Evolutionary conservation across 2,797 vertebrate genomes (phyloP).

Genomic region (Bradypodion ventrale): DNA sequence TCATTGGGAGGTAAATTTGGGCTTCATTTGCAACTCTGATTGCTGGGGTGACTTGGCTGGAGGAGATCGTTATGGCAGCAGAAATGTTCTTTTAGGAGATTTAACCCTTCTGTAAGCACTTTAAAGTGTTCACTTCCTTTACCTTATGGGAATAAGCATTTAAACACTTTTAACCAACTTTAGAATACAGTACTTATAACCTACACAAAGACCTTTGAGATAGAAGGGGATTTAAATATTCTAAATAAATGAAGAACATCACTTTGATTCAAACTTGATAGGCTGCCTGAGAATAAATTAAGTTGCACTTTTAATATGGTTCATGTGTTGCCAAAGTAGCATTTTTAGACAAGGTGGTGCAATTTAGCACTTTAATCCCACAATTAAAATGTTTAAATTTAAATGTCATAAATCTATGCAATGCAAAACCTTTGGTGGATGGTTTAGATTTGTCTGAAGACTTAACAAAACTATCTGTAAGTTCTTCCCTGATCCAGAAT

Average conservation of each 20-base stretch:
- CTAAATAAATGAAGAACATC: too few species aligned
- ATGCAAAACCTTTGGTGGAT: slow-evolving; percentile 21
- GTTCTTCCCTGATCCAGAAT: background rate
- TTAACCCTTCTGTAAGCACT: too few species aligned
- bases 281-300: background rate
- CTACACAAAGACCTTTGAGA: too few species aligned
- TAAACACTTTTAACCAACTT: background rate
- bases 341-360: background rate
- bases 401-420: background rate
- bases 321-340: background rate
- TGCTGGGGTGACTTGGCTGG: too few species aligned
- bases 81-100: too few species aligned
- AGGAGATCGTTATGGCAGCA: too few species aligned
- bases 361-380: background rate
- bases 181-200: too few species aligned
- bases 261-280: background rate
- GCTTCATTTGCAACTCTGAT: too few species aligned
- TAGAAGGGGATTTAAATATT: too few species aligned
- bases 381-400: slow-evolving; percentile 22
- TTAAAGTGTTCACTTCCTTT: too few species aligned
- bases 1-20: too few species aligned
- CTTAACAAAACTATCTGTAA: slow-evolving; percentile 11
- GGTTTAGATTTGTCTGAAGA: slow-evolving; percentile 35
- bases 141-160: background rate
- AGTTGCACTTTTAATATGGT: background rate